Evolutionary conservation across 2,797 vertebrate genomes (phyloP), one percentile per base, ranked within the genome.

Genomic region (Gallirallus australis): DNA sequence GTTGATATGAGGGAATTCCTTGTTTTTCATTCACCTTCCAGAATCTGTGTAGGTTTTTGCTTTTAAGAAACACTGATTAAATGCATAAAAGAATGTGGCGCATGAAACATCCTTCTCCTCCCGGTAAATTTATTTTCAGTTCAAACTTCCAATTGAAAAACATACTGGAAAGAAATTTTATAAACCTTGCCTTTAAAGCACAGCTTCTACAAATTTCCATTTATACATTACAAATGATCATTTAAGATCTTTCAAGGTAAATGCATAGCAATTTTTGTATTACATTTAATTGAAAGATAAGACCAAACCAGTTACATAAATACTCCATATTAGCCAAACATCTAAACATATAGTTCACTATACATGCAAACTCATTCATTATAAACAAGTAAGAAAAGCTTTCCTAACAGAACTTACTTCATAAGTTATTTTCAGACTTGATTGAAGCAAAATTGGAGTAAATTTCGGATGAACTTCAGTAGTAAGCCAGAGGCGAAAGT

Each of bases 401-500:
- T 82, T 73, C 59, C 28, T 81, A 83, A 65, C 13, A 73, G 27
- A 65, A 87, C 95, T 95, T 98, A 99, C 99, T 99, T 99, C 99
- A 3, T 99, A 99, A 9, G 99, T 99, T 97, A 99, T 98, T 97
- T 99, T 99, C 82, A 99, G 98, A 97, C 99, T 99, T 93, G 99
- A 99, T 52, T 99, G 99, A 91, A 99, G 98, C 78, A 99, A 97
- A 91, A 99, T 99, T 1, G 98, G 98, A 84, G 99, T 98, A 96
- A 99, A 99, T 90, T 98, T 98, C 25, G 98, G 97, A 95, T 99
- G 99, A 96, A 99, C 98, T 97, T 99, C 99, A 13, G 99, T 98
- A 72, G 99, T 99, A 68, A 99, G 98, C 99, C 99, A 99, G 82
- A 99, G 98, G 89, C 99, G 99, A 96, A 99, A 99, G 54, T 98